Percentiles rank a stretch among this genome's conserved stretches.
Evolutionary conservation across 1,140 invertebrate genomes (phyloP).

Genomic region (Heliconius himera): DNA sequence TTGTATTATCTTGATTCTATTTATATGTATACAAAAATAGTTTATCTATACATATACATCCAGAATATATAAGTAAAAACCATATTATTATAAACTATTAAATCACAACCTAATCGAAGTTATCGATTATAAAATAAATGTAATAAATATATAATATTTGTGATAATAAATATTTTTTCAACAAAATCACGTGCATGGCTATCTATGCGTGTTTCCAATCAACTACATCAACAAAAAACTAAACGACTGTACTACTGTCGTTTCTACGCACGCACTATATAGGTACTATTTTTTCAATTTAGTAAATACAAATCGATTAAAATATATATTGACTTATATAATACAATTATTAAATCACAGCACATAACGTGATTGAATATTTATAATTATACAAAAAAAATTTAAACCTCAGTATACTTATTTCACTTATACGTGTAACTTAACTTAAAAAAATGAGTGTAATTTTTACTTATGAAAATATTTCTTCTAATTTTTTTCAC

Average conservation of each 20-base stretch:
- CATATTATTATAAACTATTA: neutral
- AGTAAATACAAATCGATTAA: neutral
- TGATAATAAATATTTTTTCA: neutral
- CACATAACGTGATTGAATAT: neutral
- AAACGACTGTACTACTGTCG: neutral
- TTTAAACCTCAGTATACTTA: too few relatives aligned
- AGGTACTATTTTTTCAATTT: neutral
- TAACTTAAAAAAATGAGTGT: too few relatives aligned
- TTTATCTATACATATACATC: too few relatives aligned
- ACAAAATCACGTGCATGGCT: neutral
- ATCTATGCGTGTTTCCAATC: neutral
- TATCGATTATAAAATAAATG: neutral
- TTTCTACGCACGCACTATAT: neutral
- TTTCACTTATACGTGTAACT: too few relatives aligned
- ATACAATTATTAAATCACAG: neutral
- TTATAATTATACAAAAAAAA: neutral
- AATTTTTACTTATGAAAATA: too few relatives aligned
- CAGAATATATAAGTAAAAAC: too few relatives aligned
- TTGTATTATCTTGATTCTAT: too few relatives aligned
- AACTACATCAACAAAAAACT: neutral
- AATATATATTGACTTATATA: neutral
- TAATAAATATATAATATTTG: neutral
- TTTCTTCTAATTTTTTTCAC: too few relatives aligned
- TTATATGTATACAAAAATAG: too few relatives aligned
- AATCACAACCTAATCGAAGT: neutral